A percentile compares a stretch with the other conserved stretches of the same genome.
phyloP scores from a whole-genome alignment of 2,888 invertebrate genomes.

The Caenorhabditis afra region DNA sequence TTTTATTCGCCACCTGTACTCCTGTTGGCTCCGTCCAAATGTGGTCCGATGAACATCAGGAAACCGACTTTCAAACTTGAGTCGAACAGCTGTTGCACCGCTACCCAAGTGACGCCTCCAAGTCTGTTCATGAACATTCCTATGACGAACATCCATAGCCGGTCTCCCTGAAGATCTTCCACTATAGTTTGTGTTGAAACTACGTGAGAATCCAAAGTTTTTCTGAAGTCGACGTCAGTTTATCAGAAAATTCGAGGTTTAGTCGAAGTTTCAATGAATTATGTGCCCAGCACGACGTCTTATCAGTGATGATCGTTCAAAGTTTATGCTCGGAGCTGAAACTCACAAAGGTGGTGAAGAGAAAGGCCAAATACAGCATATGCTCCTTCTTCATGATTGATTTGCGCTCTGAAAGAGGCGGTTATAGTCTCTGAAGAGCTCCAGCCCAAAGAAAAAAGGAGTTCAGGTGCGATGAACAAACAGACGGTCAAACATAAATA shows the following conservation, averaged over 20 bases:
- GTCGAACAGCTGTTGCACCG: conserved; percentile 67
- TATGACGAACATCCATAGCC: conserved; percentile 71
- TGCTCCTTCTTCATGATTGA: conserved; percentile 21
- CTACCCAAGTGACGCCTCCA: conserved; percentile 70
- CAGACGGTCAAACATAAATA: conserved; percentile 33
- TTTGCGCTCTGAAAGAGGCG: background rate
- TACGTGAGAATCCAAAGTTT: conserved; percentile 34
- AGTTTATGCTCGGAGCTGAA: conserved; percentile 15
- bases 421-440: background rate
- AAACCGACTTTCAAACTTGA: conserved; percentile 55
- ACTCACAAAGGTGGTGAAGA: conserved; percentile 59
- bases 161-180: conserved; percentile 64
- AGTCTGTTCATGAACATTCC: conserved; percentile 68
- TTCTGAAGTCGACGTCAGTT: conserved; percentile 27
- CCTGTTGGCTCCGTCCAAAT: conserved; percentile 53
- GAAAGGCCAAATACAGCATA: conserved; percentile 29
- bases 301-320: conserved; percentile 57
- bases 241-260: conserved; percentile 13
- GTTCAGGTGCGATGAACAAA: conserved; percentile 31
- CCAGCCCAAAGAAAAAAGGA: background rate
- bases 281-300: conserved; percentile 5
- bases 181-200: background rate
- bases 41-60: conserved; percentile 42
- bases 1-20: conserved; percentile 37
- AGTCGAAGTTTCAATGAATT: conserved; percentile 23